A percentile compares a stretch with the other conserved stretches of the same genome.
Conservation (phyloP, 1,140 invertebrate genomes). For the Melipona quadrifasciata region DNA sequence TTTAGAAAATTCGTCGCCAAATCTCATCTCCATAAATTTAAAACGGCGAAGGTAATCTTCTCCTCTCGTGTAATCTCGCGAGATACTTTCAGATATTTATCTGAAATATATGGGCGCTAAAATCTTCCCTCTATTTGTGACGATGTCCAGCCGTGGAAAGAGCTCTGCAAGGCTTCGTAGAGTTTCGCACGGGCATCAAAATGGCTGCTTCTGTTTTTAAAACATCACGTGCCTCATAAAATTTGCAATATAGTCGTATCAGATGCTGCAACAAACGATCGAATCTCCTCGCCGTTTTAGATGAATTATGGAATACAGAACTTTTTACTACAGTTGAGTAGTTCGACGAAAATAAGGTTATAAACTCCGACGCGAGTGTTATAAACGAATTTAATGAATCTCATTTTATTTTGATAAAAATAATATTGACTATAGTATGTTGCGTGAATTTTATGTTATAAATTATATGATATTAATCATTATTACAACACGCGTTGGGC, state of each 20-base stretch:
- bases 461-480: background rate
- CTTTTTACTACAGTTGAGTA: background rate
- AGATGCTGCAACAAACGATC: background rate
- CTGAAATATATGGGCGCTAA: background rate
- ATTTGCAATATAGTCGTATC: background rate
- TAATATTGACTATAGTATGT: no score
- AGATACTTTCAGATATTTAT: background rate
- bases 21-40: slow-evolving; percentile 8
- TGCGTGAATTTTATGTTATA: background rate
- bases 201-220: background rate
- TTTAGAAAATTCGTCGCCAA: no score
- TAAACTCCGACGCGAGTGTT: background rate
- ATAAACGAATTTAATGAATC: background rate
- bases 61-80: background rate
- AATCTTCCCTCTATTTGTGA: background rate
- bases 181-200: background rate
- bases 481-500: background rate
- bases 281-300: background rate
- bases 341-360: background rate
- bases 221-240: background rate
- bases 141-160: background rate
- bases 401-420: background rate
- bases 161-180: background rate
- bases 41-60: background rate
- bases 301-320: background rate